Percentiles rank a stretch among this genome's conserved stretches.
Conservation (phyloP, 2,113 vertebrate genomes). For the Pungitius pungitius region DNA sequence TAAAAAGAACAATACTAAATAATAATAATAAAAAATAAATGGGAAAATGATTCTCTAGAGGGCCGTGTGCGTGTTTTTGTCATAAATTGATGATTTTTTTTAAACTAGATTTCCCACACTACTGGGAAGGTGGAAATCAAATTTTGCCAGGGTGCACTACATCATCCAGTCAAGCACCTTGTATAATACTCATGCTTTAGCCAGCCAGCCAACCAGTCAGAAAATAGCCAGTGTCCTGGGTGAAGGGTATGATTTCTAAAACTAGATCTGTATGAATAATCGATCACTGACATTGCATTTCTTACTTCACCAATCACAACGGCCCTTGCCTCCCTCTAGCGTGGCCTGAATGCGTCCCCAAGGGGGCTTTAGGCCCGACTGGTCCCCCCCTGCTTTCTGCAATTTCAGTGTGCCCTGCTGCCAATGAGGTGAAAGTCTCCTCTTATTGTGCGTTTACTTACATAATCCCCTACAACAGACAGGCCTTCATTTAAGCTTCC, state of each 20-base stretch:
- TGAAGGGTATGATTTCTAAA: constrained; percentile 15
- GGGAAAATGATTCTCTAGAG: constrained; percentile 56
- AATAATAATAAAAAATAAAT: constrained; percentile 54
- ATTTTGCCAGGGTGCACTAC: constrained; percentile 41
- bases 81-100: constrained; percentile 54
- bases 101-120: constrained; percentile 46
- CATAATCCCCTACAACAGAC: not conserved
- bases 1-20: constrained; percentile 26
- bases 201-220: constrained; percentile 23
- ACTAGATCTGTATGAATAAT: constrained; percentile 41
- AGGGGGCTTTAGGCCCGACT: constrained; percentile 26
- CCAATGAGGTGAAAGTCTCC: constrained; percentile 22
- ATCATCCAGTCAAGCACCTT: constrained; percentile 40
- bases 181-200: constrained; percentile 6
- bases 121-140: constrained; percentile 42
- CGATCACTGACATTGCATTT: constrained; percentile 1
- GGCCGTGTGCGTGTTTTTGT: constrained; percentile 39
- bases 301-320: constrained; percentile 22
- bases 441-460: constrained; percentile 36
- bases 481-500: not conserved
- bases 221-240: constrained; percentile 3
- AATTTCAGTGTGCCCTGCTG: constrained; percentile 34
- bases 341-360: not conserved
- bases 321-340: not conserved
- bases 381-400: constrained; percentile 6